phyloP scores from a whole-genome alignment of 2,113 vertebrate species.

The Prietella phreatophila region DNA sequence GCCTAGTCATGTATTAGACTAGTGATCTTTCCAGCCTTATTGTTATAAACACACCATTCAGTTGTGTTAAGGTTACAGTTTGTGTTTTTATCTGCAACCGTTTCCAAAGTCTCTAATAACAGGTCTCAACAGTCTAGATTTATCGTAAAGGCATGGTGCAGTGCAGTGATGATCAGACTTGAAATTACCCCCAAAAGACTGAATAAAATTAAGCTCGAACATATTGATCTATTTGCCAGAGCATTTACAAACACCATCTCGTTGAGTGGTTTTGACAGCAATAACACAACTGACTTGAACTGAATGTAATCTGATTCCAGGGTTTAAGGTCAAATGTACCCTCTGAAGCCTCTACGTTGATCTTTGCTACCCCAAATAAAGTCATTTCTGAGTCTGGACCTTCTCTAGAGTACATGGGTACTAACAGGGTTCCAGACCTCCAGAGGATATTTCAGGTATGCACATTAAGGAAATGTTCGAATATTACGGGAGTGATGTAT shows the following conservation, averaged over 20 bases:
- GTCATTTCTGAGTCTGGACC: constrained; percentile 60
- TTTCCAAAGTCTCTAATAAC: background rate
- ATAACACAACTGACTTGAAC: background rate
- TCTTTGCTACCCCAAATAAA: constrained; percentile 78
- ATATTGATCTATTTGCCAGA: background rate
- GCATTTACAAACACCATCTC: background rate
- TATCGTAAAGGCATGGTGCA: background rate
- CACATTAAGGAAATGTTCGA: background rate
- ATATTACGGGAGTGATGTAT: background rate
- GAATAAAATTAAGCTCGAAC: background rate
- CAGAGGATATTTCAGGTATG: constrained; percentile 84
- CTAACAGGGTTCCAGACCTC: constrained; percentile 79
- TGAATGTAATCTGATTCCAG: constrained; percentile 61
- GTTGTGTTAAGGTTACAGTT: background rate
- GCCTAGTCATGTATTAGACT: background rate
- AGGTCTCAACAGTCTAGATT: background rate
- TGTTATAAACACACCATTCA: background rate
- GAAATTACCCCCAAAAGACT: background rate
- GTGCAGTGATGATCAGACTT: background rate
- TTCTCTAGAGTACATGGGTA: constrained; percentile 64
- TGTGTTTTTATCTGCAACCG: background rate
- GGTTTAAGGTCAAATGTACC: constrained; percentile 74
- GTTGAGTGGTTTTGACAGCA: background rate
- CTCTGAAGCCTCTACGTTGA: constrained; percentile 68
- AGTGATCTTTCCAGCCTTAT: background rate